Evolutionary conservation across 2,797 vertebrate species (phyloP).

Genomic region (Sebastes miniatus): DNA sequence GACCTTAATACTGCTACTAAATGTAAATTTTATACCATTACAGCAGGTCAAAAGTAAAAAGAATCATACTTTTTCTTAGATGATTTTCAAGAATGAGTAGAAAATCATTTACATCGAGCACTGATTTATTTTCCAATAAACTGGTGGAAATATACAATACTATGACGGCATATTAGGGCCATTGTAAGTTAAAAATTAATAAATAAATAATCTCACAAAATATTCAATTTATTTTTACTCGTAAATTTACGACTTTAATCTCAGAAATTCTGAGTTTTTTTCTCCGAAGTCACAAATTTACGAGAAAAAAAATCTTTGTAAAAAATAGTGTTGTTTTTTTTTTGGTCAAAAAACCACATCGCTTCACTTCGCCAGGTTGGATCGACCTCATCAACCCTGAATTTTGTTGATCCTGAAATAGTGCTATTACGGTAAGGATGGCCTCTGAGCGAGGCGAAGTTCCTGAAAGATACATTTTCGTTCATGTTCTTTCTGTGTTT

Average conservation of each 20-base stretch:
- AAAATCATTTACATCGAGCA: neutral
- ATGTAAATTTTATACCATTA: too few species aligned
- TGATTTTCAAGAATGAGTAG: neutral
- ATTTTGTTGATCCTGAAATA: too few species aligned
- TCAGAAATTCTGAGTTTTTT: too few species aligned
- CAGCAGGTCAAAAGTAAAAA: neutral
- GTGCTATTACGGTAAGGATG: too few species aligned
- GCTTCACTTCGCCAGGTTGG: too few species aligned
- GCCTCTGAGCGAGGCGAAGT: too few species aligned
- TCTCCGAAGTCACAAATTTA: neutral
- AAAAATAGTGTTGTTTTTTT: too few species aligned
- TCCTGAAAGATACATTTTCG: too few species aligned
- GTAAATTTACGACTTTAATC: neutral
- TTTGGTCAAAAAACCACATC: too few species aligned
- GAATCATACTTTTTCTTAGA: neutral
- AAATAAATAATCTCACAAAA: neutral
- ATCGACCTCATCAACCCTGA: too few species aligned
- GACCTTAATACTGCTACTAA: neutral
- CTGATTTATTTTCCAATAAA: neutral
- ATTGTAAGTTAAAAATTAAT: neutral
- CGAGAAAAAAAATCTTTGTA: neutral
- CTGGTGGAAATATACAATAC: neutral
- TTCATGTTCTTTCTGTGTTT: too few species aligned
- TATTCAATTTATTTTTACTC: too few species aligned
- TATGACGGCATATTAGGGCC: neutral